phyloP scores from a whole-genome alignment of 2,888 invertebrate species.

The Polydrusus pterygomalis region DNA sequence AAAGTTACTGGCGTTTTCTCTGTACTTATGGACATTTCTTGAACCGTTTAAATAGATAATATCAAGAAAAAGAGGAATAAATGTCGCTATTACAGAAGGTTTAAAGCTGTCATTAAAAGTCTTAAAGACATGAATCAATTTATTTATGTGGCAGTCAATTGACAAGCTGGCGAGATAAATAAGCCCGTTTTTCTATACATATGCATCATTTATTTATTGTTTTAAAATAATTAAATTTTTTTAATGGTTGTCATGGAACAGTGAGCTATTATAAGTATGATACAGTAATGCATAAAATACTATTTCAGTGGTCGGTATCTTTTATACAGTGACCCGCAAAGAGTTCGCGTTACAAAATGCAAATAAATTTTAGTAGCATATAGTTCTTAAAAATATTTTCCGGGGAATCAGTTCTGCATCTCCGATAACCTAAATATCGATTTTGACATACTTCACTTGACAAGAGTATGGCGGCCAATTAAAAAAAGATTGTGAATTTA shows the following conservation, averaged over 20 bases:
- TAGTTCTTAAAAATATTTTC: no score
- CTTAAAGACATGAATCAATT: constrained; percentile 44
- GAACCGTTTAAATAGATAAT: constrained; percentile 11
- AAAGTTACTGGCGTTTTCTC: no score
- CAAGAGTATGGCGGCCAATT: no score
- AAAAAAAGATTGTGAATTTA: no score
- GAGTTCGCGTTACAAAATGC: no score
- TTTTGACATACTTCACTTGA: no score
- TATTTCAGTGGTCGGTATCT: no score
- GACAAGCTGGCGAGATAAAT: constrained; percentile 25
- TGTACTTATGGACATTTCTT: constrained; percentile 9
- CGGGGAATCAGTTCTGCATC: no score
- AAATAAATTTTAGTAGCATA: no score
- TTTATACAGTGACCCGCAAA: no score
- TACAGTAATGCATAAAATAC: not conserved
- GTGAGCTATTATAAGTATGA: not conserved
- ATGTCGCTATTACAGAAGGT: constrained; percentile 40
- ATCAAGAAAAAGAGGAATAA: constrained; percentile 21
- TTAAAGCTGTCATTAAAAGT: constrained; percentile 34
- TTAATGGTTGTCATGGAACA: not conserved
- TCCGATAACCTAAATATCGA: no score
- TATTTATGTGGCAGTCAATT: constrained; percentile 37
- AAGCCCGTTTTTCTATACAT: constrained; percentile 7
- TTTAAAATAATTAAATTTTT: constrained; percentile 1
- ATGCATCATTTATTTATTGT: constrained; percentile 19